Base-by-base conservation (phyloP, 2,797 vertebrate species). In the Prunella strophiata region DNA sequence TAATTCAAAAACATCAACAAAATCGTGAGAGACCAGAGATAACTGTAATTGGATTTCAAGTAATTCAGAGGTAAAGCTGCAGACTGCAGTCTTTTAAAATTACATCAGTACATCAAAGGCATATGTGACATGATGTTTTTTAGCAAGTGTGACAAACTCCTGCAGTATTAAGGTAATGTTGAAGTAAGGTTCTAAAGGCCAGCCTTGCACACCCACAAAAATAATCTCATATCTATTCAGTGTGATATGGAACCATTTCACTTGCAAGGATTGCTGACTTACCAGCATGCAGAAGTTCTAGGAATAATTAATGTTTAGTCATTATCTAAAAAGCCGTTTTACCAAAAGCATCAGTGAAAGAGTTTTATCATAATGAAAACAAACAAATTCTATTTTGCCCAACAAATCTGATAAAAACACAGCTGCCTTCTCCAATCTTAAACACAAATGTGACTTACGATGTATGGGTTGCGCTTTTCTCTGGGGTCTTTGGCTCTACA, bases 361-460 rank as follows among this genome's bases (percentile, higher is more conserved):
- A 84, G 66, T 70, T 94, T 95, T 91, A 83, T 94, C 86, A 68
- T 87, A 86, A 94, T 75, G 77, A 91, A 94, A 95, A 52, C 85
- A 89, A 97, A 81, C 58, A 85, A 54, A 67, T 74, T 77, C 50
- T 78, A 59, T 94, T 95, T 95, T 91, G 58, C 78, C 67, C 93
- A 93, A 78, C 54, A 95, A 90, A 87, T 89, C 68, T 89, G 89
- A 93, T 88, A 95, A 94, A 95, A 93, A 54, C 87, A 91, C 48
- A 96, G 66, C 66, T 78, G 81, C 73, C 72, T 94, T 92, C 91
- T 89, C 45, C 10, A 7, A 94, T 55, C 85, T 85, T 80, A 96
- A 97, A 96, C 4, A 4, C 27, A 76, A 87, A 96, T 89, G 67
- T 96, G 89, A 98, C 98, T 98, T 98, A 98, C 98, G 97, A 98